A percentile compares a stretch with the other conserved stretches of the same genome.
phyloP scores from a whole-genome alignment of 2,113 vertebrate species.

The Coracopsis vasa region DNA sequence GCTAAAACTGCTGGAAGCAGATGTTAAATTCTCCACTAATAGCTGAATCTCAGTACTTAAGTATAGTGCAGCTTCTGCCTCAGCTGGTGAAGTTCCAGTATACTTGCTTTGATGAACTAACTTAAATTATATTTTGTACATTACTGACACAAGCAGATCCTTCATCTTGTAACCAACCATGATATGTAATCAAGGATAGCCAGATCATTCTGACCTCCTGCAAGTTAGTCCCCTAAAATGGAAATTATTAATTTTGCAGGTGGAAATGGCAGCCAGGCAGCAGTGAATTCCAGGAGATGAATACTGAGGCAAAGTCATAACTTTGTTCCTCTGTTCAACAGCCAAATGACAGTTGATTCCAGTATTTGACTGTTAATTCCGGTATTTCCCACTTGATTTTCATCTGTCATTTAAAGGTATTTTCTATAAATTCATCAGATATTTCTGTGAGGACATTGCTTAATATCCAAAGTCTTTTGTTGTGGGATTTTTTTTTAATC shows the following conservation, averaged over 20 bases:
- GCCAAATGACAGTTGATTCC: neutral
- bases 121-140: neutral
- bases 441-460: neutral
- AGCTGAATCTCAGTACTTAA: neutral
- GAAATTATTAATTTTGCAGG: constrained; percentile 38
- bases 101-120: neutral
- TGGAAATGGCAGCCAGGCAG: constrained; percentile 44
- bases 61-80: neutral
- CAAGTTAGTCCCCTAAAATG: constrained; percentile 35
- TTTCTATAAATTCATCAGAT: neutral
- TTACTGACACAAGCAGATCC: neutral
- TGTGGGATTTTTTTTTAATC: neutral
- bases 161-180: neutral
- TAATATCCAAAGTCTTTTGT: neutral
- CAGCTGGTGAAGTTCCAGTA: neutral
- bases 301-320: neutral
- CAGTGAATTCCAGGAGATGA: constrained; percentile 39
- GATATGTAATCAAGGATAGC: neutral
- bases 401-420: neutral
- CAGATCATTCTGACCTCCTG: constrained; percentile 8
- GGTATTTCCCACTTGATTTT: neutral
- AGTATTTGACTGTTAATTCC: neutral
- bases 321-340: neutral
- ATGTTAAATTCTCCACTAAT: neutral
- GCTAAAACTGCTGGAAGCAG: neutral